Conservation (phyloP, 2,888 invertebrate species). For the Leucophenga maculata region DNA sequence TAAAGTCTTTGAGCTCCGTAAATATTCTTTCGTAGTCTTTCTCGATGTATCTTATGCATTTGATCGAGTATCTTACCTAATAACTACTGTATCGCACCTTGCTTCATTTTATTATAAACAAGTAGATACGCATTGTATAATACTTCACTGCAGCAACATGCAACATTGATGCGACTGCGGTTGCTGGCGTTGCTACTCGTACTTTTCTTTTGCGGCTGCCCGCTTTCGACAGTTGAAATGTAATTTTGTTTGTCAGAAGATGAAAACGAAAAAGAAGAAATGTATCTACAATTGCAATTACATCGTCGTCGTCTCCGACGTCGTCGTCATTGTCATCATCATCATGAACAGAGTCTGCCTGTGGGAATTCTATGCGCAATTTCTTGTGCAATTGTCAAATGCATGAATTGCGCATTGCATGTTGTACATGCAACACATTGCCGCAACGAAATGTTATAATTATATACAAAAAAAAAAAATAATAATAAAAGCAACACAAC, state of each 20-base stretch:
- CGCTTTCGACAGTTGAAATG: not conserved
- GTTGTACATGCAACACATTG: not conserved
- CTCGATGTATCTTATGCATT: too few relatives aligned
- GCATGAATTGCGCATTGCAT: not conserved
- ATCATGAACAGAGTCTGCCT: constrained; percentile 4
- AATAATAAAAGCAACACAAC: too few relatives aligned
- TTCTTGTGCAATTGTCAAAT: not conserved
- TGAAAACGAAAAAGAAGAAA: not conserved
- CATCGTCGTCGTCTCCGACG: not conserved
- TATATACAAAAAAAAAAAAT: not conserved
- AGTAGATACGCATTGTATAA: too few relatives aligned
- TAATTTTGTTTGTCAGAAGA: constrained; percentile 5
- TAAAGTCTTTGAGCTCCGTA: too few relatives aligned
- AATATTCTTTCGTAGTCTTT: too few relatives aligned
- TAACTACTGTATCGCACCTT: too few relatives aligned
- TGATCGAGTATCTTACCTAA: too few relatives aligned
- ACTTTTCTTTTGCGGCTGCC: not conserved
- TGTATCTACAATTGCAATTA: not conserved
- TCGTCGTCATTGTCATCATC: too few relatives aligned
- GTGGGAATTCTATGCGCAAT: constrained; percentile 11
- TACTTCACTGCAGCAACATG: not conserved
- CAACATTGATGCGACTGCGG: not conserved
- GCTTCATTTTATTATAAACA: too few relatives aligned
- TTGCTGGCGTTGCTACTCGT: not conserved
- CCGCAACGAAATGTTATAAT: not conserved